phyloP scores from a whole-genome alignment of 2,888 invertebrate genomes.

The Epistrophella euchroma region DNA sequence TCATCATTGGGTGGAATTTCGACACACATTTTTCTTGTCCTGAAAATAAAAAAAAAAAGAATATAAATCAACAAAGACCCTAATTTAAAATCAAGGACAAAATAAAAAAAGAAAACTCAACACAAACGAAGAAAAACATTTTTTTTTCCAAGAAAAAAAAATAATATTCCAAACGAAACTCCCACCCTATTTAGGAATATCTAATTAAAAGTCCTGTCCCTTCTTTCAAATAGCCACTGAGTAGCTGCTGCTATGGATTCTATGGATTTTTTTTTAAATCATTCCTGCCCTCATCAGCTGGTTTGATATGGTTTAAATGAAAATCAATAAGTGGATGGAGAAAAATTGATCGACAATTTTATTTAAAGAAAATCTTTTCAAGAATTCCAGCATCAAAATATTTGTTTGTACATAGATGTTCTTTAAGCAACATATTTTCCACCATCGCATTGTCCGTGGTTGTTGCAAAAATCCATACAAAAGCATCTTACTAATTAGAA shows the following conservation, averaged over 20 bases:
- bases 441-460: neutral
- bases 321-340: conserved; percentile 70
- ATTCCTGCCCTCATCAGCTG: conserved; percentile 38
- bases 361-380: conserved; percentile 53
- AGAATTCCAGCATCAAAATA: conserved; percentile 13
- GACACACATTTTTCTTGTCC: conserved; percentile 65
- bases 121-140: conserved; percentile 23
- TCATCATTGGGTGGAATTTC: conserved; percentile 38
- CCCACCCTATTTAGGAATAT: conserved; percentile 70
- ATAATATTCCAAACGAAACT: conserved; percentile 38
- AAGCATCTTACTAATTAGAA: conserved; percentile 68
- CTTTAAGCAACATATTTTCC: conserved; percentile 10
- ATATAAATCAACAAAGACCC: conserved; percentile 73
- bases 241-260: conserved; percentile 64
- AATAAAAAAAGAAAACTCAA: conserved; percentile 30
- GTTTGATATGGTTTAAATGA: conserved; percentile 57
- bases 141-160: conserved; percentile 23
- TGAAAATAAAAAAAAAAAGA: conserved; percentile 52
- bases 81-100: conserved; percentile 72
- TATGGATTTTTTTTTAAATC: conserved; percentile 45
- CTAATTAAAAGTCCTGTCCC: conserved; percentile 75
- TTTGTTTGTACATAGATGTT: neutral
- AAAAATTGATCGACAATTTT: conserved; percentile 51
- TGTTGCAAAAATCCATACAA: conserved; percentile 9
- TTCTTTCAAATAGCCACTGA: conserved; percentile 62